Percentiles rank a stretch among this genome's conserved stretches.
Conservation (phyloP, 2,113 vertebrate species). For the Colinus virginianus region DNA sequence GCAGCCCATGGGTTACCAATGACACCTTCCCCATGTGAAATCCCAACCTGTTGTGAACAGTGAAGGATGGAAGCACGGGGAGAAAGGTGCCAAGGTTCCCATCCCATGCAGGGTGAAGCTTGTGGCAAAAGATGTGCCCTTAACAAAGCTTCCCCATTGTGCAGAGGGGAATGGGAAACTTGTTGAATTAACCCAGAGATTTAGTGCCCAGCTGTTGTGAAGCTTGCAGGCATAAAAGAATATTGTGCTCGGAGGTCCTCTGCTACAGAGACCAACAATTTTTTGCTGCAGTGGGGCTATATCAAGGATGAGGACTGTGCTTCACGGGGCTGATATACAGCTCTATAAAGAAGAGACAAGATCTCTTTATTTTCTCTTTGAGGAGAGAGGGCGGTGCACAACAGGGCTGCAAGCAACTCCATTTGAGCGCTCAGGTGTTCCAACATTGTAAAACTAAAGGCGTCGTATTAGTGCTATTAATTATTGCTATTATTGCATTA, state of each 20-base stretch:
- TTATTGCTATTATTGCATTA: conserved; percentile 63
- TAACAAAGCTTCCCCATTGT: not conserved
- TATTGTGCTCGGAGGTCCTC: not conserved
- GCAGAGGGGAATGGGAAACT: not conserved
- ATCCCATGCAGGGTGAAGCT: not conserved
- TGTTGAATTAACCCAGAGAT: conserved; percentile 47
- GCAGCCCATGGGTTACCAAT: fast-evolving
- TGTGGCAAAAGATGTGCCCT: not conserved
- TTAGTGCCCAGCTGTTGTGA: conserved; percentile 40
- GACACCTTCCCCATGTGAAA: fast-evolving
- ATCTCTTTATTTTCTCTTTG: not conserved
- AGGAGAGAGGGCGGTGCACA: not conserved
- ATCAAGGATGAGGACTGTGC: conserved; percentile 16
- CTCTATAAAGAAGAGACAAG: conserved; percentile 23
- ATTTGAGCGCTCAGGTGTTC: not conserved
- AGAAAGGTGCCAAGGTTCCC: fast-evolving
- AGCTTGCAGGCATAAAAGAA: conserved; percentile 32
- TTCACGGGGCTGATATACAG: conserved; percentile 36
- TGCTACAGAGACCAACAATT: conserved; percentile 30
- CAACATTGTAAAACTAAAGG: not conserved
- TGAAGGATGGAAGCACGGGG: fast-evolving
- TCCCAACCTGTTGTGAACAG: not conserved
- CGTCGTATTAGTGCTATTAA: conserved; percentile 50
- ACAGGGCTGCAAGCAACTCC: not conserved
- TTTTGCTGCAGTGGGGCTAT: conserved; percentile 1